Base-by-base conservation (phyloP, 2,797 vertebrate species). In the Pogoniulus pusillus region DNA sequence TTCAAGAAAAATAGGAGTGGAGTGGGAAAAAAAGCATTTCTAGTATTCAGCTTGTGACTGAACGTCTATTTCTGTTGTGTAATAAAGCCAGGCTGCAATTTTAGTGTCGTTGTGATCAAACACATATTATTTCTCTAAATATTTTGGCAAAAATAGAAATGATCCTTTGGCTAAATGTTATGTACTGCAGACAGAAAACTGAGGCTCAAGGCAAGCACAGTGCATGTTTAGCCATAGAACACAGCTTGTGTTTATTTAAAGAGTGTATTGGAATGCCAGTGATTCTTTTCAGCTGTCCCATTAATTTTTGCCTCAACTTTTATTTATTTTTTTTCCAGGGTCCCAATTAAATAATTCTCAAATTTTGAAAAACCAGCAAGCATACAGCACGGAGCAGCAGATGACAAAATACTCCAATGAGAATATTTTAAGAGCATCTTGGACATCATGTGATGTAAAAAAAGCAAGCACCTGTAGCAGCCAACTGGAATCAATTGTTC, bases 251-350 rank as follows among this genome's bases (percentile, higher is more conserved):
- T 95, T 94, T 96, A 91, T 91, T 94, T 95, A 75, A 91, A 90
- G 75, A 84, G 57, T 73, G 53, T 45, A 93, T 69, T 65, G 92
- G 92, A 97, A 96, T 89, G 79, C 24, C 12, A 90, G 43, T 95
- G 96, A 96, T 94, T 95, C 64, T 92, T 96, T 97, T 96, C 96
- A 97, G 93, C 94, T 95, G 93, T 89, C 90, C 74, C 59, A 63
- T 45, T 94, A 90, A 87, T 88, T 89, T 77, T 47, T n/a, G 82
- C 26, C 83, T 51, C 34, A 90, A 90, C 24, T 80, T 82, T 69
- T 88, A 80, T 84, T 92, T 94, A 74, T 82, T 91, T 79, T 94
- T 59, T 91, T 95, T 91, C 90, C 84, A 85, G 73, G 34, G 55
- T 75, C 60, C 35, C 86, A 90, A 93, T 95, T 94, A 92, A 64